Evolutionary conservation across 2,113 vertebrate genomes (phyloP).

Genomic region (Catharus fuscescens): DNA sequence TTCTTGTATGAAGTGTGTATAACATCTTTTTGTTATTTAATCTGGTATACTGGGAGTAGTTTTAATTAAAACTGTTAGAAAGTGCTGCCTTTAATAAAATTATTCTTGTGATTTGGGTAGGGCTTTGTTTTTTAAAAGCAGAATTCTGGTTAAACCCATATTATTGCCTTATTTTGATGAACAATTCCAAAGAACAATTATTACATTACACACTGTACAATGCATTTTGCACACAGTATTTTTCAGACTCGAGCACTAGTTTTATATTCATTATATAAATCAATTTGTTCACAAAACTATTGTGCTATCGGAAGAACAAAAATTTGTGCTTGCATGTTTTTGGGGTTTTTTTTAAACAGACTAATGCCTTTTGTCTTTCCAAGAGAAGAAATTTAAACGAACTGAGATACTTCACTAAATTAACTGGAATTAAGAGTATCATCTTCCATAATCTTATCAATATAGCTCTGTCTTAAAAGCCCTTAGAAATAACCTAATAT

Average conservation of each 20-base stretch:
- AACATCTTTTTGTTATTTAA: not conserved
- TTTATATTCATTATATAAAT: not conserved
- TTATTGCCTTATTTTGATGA: not conserved
- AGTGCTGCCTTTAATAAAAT: not conserved
- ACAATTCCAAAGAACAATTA: not conserved
- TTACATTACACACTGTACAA: not conserved
- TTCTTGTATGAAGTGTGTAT: not conserved
- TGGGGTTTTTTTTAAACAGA: not conserved
- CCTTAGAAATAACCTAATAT: not conserved
- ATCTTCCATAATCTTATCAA: not conserved
- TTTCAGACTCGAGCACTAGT: not conserved
- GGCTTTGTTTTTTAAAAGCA: not conserved
- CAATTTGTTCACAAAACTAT: not conserved
- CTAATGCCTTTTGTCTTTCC: constrained; percentile 20
- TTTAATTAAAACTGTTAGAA: not conserved
- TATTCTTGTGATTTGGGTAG: not conserved
- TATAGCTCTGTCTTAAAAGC: not conserved
- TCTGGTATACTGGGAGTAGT: not conserved
- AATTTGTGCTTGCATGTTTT: not conserved
- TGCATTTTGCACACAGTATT: not conserved
- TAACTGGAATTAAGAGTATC: not conserved
- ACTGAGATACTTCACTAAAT: not conserved
- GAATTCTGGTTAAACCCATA: not conserved
- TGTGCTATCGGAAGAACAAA: not conserved
- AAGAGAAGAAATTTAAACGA: not conserved